These are phyloP conservation scores for Macquaria ambigua DNA, from an alignment of 2,113 vertebrate species.

Conservation along the genomic window DNA sequence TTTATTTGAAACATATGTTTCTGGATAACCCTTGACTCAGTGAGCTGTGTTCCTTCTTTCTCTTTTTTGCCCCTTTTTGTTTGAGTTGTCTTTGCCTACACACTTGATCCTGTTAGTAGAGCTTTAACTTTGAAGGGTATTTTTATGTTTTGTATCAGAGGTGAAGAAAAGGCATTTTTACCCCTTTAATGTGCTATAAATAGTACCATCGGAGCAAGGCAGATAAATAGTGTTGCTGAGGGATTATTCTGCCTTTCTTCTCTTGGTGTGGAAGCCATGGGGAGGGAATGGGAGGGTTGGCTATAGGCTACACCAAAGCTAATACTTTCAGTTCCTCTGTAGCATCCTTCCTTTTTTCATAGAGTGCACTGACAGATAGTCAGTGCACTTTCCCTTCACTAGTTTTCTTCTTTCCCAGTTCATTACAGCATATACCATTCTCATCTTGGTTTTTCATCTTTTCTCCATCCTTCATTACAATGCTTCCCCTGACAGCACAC, in stretches of 20 bases:
- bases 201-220: slow-evolving; percentile 40
- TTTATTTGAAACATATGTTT: slow-evolving; percentile 32
- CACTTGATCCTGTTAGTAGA: slow-evolving; percentile 45
- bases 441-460: slow-evolving; percentile 21
- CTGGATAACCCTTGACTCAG: slow-evolving; percentile 18
- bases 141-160: slow-evolving; percentile 41
- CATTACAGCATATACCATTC: slow-evolving; percentile 7
- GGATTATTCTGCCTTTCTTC: slow-evolving; percentile 62
- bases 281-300: slow-evolving; percentile 22
- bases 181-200: slow-evolving; percentile 61
- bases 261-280: slow-evolving; percentile 22
- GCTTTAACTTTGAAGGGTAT: slow-evolving; percentile 44
- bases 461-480: slow-evolving; percentile 8
- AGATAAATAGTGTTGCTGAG: slow-evolving; percentile 51
- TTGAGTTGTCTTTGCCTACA: slow-evolving; percentile 22
- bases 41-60: background rate
- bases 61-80: background rate
- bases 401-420: background rate
- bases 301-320: slow-evolving; percentile 36
- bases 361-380: slow-evolving; percentile 15
- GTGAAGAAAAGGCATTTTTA: slow-evolving; percentile 34
- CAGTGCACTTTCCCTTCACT: background rate
- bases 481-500: background rate
- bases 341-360: slow-evolving; percentile 18
- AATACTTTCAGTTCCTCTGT: slow-evolving; percentile 38